Conservation (phyloP, 2,797 vertebrate genomes). For the Myotis myotis region DNA sequence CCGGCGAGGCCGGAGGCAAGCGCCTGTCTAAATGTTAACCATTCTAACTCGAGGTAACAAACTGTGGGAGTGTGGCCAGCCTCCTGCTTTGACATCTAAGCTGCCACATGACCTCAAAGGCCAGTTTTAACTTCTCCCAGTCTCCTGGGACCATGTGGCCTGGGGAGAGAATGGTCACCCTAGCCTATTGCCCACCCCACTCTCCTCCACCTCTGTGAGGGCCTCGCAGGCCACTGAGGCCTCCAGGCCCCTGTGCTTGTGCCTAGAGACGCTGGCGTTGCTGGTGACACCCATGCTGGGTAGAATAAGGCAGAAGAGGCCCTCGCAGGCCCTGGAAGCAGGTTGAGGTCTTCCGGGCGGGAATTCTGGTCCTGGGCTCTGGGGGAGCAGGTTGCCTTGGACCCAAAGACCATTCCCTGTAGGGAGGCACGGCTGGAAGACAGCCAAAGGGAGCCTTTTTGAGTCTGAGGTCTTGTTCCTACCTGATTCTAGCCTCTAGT, state of each 20-base stretch:
- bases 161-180: background rate
- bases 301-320: background rate
- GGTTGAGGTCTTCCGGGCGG: background rate
- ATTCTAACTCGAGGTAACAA: conserved; percentile 38
- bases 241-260: background rate
- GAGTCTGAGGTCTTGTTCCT: background rate
- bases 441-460: background rate
- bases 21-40: background rate
- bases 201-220: background rate
- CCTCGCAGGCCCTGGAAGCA: background rate
- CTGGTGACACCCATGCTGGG: background rate
- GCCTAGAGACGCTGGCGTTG: background rate
- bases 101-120: background rate
- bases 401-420: background rate
- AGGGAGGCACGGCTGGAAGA: background rate
- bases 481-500: background rate
- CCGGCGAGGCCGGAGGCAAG: background rate
- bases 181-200: background rate
- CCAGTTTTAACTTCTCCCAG: background rate
- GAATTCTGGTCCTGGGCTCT: background rate
- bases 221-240: background rate
- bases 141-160: background rate
- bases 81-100: conserved; percentile 7
- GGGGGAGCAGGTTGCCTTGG: background rate
- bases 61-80: background rate